phyloP scores from a whole-genome alignment of 2,113 vertebrate genomes.

The Ursus arctos region DNA sequence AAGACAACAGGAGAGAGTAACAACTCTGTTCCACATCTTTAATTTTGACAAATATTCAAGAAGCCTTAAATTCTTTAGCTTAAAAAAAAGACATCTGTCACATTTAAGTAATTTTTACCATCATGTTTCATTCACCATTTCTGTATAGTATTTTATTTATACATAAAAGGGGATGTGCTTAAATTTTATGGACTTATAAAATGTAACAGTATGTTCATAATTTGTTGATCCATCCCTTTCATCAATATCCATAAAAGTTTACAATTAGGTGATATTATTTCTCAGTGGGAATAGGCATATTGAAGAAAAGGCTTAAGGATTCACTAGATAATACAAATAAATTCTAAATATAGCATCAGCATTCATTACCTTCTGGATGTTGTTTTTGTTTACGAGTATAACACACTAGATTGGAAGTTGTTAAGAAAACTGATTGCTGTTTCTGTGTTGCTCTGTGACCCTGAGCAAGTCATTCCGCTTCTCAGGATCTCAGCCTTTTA shows the following conservation, averaged over 20 bases:
- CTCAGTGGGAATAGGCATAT: not conserved
- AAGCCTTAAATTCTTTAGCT: constrained; percentile 64
- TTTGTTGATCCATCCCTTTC: not conserved
- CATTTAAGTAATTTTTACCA: constrained; percentile 79
- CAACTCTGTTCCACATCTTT: constrained; percentile 78
- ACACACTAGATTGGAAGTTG: not conserved
- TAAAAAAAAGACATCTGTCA: constrained; percentile 58
- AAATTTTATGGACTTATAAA: constrained; percentile 69
- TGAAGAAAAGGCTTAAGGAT: not conserved
- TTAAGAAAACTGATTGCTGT: not conserved
- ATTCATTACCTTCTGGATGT: not conserved
- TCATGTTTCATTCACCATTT: constrained; percentile 79
- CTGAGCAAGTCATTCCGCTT: not conserved
- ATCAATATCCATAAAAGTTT: constrained; percentile 31
- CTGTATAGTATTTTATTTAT: constrained; percentile 71
- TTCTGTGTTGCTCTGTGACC: not conserved
- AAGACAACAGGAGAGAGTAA: constrained; percentile 74
- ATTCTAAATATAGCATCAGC: not conserved
- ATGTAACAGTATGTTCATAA: not conserved
- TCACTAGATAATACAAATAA: not conserved
- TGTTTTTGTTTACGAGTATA: constrained; percentile 7
- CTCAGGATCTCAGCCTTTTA: not conserved
- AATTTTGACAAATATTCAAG: constrained; percentile 85
- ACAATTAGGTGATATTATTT: not conserved
- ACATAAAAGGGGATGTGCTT: constrained; percentile 74